phyloP scores from a whole-genome alignment of 2,888 invertebrate species.

The Cyclophora albipunctata region DNA sequence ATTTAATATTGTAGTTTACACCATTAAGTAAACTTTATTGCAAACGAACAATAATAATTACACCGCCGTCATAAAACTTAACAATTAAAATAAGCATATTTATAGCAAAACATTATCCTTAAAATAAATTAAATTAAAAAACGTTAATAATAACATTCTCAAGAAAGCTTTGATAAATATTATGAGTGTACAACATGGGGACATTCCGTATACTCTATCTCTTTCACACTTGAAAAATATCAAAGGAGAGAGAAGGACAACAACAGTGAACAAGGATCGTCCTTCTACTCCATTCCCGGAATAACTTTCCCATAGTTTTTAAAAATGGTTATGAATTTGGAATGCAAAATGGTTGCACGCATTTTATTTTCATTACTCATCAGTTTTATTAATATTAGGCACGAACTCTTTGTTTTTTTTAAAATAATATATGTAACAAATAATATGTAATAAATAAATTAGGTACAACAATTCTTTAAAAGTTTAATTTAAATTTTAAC shows the following conservation, averaged over 20 bases:
- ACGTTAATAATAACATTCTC: conserved; percentile 20
- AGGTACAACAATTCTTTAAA: too few species aligned
- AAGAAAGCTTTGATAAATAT: conserved; percentile 55
- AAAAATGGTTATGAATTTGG: conserved; percentile 24
- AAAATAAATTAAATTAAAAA: conserved; percentile 19
- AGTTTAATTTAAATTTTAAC: too few species aligned
- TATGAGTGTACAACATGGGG: conserved; percentile 49
- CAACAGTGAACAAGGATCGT: conserved; percentile 43
- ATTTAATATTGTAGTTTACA: not conserved
- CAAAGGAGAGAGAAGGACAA: conserved; percentile 29
- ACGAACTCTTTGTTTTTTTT: too few species aligned
- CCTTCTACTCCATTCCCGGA: conserved; percentile 68
- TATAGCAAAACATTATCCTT: too few species aligned
- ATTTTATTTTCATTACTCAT: conserved; percentile 17
- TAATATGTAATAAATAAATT: too few species aligned
- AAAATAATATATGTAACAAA: too few species aligned
- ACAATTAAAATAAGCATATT: conserved; percentile 9
- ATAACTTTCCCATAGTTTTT: conserved; percentile 71
- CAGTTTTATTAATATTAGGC: not conserved
- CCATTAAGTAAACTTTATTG: too few species aligned
- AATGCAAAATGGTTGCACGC: conserved; percentile 22
- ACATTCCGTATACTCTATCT: conserved; percentile 50
- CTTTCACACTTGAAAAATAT: conserved; percentile 13
- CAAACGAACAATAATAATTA: too few species aligned
- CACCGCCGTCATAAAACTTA: not conserved